Percentiles rank a stretch among this genome's conserved stretches.
Evolutionary conservation across 1,140 invertebrate genomes (phyloP).

Genomic region (Drosophila navojoa): DNA sequence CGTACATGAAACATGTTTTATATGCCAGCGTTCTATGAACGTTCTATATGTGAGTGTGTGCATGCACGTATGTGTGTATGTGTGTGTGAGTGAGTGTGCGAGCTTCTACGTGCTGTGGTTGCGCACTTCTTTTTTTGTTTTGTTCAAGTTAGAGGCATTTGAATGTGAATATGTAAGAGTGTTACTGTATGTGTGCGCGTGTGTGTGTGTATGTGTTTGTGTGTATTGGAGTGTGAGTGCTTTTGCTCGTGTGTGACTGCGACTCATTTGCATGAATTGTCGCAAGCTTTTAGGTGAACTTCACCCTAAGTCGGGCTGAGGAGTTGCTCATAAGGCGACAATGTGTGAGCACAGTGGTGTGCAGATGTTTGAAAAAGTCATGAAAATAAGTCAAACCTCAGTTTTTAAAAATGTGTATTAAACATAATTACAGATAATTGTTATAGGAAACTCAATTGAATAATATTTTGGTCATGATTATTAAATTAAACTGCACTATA

Average conservation of each 20-base stretch:
- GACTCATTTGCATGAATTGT: constrained; percentile 80
- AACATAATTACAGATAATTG: no score
- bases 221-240: constrained; percentile 37
- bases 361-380: no score
- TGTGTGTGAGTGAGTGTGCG: constrained; percentile 19
- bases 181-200: constrained; percentile 22
- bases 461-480: no score
- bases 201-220: constrained; percentile 41
- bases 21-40: constrained; percentile 54
- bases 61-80: constrained; percentile 2
- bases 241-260: constrained; percentile 54
- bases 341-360: constrained; percentile 57
- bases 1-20: constrained; percentile 80
- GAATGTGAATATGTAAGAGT: constrained; percentile 25
- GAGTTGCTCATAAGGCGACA: constrained; percentile 28
- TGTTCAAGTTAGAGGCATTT: constrained; percentile 49
- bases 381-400: neutral
- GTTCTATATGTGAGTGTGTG: constrained; percentile 4
- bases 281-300: constrained; percentile 76
- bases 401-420: no score
- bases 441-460: no score
- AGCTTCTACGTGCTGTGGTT: constrained; percentile 68
- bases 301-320: constrained; percentile 39
- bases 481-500: no score
- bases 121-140: constrained; percentile 70